Conservation (phyloP, 2,113 vertebrate species). For the Lanius collurio region DNA sequence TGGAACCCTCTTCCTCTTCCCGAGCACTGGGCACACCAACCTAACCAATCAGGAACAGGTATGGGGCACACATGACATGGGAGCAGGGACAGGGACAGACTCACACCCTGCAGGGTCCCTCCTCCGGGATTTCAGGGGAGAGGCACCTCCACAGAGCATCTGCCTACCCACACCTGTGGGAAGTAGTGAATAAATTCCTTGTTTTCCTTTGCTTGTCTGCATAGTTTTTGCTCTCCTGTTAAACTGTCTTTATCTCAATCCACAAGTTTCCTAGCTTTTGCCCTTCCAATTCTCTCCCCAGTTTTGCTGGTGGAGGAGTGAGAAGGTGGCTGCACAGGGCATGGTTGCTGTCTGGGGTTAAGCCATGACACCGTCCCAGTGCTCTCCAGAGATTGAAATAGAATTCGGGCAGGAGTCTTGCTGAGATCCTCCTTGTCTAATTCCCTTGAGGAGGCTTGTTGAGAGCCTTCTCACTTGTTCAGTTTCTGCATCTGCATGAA, state of each 20-base stretch:
- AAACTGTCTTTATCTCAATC: neutral
- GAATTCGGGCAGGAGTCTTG: neutral
- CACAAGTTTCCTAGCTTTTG: neutral
- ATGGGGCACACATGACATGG: no score
- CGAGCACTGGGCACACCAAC: no score
- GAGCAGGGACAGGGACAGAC: no score
- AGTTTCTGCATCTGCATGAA: neutral
- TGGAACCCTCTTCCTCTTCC: no score
- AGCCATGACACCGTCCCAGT: neutral
- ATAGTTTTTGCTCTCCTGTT: neutral
- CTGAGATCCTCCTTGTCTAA: neutral
- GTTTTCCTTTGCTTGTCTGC: neutral
- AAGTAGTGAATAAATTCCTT: neutral
- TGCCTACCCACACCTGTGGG: neutral
- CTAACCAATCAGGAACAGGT: no score
- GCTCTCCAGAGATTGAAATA: neutral
- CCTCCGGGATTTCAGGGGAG: no score
- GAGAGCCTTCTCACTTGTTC: neutral
- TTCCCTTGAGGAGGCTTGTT: neutral
- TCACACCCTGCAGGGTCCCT: no score
- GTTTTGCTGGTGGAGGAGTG: neutral
- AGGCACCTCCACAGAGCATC: neutral
- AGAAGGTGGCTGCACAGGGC: neutral
- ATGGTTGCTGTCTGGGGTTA: neutral
- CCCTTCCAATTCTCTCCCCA: neutral